Evolutionary conservation across 2,888 invertebrate genomes (phyloP), one percentile per base, ranked within the genome.

Genomic region (Fragum sueziense): DNA sequence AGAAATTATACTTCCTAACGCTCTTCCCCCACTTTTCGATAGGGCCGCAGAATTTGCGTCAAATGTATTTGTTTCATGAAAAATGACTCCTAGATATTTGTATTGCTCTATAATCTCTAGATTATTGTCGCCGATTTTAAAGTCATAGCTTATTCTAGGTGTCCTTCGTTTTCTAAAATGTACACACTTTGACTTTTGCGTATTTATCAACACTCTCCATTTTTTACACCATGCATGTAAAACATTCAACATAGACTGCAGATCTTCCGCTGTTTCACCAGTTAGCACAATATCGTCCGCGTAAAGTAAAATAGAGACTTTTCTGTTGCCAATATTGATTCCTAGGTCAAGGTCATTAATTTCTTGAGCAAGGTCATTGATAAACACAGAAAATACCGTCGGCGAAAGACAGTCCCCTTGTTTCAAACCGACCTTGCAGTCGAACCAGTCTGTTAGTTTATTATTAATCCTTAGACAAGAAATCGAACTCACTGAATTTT

Each of bases 141-240:
- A 62, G 6, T 62, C 25, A 62, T 27, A 62, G 29, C 11, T 7
- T 29, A 14, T 29, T 25, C 14, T 62, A 9, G 29, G 37, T 17
- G 52, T 14, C 7, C 62, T 59, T 17, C 54, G 27, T 29, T 29
- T 67, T 29, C 77, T 37, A 31, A 80, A 80, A 37, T 80, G 80
- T 1, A 77, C 62, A 61, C 73, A 69, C 37, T 80, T 80, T 0
- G 80, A 80, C 54, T 74, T 80, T 17, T 51, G 22, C 2, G 71
- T 69, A 47, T 77, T 81, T 0, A 81, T 72, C 1, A 69, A n/a
- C 17, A 81, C 71, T 31, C 72, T 27, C 77, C 81, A 74, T 54
- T 54, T 41, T 37, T 61, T 74, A 22, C 74, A 80, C 80, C 80
- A 80, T 20, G 33, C 17, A n/a, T 77, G 68, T 11, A 81, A 17